Base-by-base conservation (phyloP, 2,797 vertebrate genomes). In the Diplodus puntazzo region DNA sequence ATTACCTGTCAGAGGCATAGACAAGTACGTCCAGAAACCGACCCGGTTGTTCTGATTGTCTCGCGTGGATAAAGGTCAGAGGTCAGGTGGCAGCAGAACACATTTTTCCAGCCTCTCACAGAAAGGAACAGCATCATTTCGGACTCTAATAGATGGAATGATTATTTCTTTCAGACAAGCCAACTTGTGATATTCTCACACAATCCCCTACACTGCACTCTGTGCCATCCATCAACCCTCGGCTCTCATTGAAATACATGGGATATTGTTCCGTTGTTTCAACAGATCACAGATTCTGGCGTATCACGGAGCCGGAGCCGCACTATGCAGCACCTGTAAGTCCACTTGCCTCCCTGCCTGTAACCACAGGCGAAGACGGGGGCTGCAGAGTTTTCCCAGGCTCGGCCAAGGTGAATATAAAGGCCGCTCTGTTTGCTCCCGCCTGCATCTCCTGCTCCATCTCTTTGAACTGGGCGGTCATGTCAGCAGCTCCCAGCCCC, bases 391-490 rank as follows among this genome's bases (percentile, higher is more conserved):
- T 89, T 91, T 94, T 93, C 92, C 94, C 94, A 94, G 91, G 90
- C 88, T 90, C 45, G 4, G 68, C 61, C 72, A 80, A 81, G 81
- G 71, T 70, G 85, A 89, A 73, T 64, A 94, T 93, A 94, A 95
- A 91, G 90, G 80, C 84, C 5, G 69, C 89, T 81, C 89, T 95
- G 94, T 94, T 94, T 80, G 4, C 80, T 79, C 58, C 79, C 43
- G 81, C 85, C 88, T 90, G 85, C 83, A 93, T 93, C 92, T 92
- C 82, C 81, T 77, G 79, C 82, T 80, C 52, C 61, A 93, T 92
- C 89, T 93, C 92, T 95, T 94, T 95, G 93, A 94, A 94, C 87
- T 70, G 83, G 86, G 83, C 85, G 77, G 82, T 68, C 84, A 80
- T 92, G 93, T 94, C 93, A 94, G 89, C 92, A 85, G 84, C 86